Evolutionary conservation across 1,140 invertebrate species (phyloP).

Genomic region (Cepaea nemoralis): DNA sequence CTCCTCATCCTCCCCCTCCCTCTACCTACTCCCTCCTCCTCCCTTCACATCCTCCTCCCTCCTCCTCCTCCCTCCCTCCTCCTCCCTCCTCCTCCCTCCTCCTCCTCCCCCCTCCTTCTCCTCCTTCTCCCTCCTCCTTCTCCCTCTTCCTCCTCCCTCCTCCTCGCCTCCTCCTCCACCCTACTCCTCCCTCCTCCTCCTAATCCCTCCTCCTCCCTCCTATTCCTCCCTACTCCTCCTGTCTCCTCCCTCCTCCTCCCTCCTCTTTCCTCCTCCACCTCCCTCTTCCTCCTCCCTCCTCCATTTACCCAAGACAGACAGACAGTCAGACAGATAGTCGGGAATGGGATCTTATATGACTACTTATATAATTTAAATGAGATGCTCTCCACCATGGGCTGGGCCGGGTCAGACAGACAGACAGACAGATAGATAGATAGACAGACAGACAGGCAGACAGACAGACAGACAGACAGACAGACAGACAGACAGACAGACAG

Average conservation of each 20-base stretch:
- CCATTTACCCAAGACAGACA: not conserved
- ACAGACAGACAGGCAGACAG: too few species aligned
- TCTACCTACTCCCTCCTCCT: not conserved
- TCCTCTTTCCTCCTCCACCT: not conserved
- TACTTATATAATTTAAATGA: too few species aligned
- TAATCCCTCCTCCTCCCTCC: not conserved
- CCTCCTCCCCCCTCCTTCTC: not conserved
- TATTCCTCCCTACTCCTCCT: not conserved
- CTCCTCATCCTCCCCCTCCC: not conserved
- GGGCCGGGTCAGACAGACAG: too few species aligned
- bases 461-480: too few species aligned
- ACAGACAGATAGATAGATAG: too few species aligned
- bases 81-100: not conserved
- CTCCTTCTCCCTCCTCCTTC: not conserved
- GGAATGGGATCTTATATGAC: too few species aligned
- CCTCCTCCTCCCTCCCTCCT: not conserved
- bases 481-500: too few species aligned
- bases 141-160: not conserved
- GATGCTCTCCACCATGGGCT: too few species aligned
- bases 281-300: not conserved
- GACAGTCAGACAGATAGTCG: too few species aligned
- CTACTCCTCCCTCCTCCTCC: not conserved
- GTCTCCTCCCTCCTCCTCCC: not conserved
- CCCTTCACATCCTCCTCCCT: too few species aligned
- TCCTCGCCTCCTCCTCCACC: not conserved